phyloP scores from a whole-genome alignment of 2,113 vertebrate species.

The Myotis davidii region DNA sequence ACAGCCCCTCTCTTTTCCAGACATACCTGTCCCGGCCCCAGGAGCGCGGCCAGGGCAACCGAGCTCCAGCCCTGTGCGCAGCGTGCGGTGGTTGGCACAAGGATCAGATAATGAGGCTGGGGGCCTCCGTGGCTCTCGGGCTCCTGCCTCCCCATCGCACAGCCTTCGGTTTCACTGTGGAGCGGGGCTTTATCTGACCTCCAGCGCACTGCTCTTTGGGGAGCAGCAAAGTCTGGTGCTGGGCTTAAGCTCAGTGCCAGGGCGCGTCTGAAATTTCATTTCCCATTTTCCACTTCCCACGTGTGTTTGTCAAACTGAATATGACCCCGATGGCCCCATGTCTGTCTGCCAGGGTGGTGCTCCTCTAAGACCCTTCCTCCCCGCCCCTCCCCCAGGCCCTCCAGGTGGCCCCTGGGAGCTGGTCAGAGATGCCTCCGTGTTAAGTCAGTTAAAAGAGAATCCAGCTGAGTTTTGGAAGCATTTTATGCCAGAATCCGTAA shows the following conservation, averaged over 20 bases:
- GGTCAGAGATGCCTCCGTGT: not conserved
- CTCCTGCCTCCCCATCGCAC: not conserved
- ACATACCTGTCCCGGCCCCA: not conserved
- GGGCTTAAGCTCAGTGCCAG: not conserved
- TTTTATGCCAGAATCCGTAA: not conserved
- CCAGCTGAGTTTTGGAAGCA: not conserved
- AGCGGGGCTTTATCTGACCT: not conserved
- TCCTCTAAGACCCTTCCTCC: not conserved
- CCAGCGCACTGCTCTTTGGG: not conserved
- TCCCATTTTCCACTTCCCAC: not conserved
- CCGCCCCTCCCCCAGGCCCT: not conserved
- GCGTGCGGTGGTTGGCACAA: not conserved
- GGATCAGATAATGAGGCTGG: slow-evolving; percentile 19
- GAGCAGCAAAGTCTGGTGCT: not conserved
- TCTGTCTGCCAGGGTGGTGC: not conserved
- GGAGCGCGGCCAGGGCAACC: not conserved
- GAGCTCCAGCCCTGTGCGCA: not conserved
- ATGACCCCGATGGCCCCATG: not conserved
- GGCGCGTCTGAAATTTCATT: not conserved
- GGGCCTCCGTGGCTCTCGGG: not conserved
- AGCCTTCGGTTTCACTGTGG: not conserved
- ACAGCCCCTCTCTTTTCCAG: slow-evolving; percentile 49
- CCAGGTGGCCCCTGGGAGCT: not conserved
- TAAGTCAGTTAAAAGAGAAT: not conserved
- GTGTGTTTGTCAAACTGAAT: not conserved